A percentile compares a stretch with the other conserved stretches of the same genome.
phyloP scores from a whole-genome alignment of 2,888 invertebrate genomes.

The Meiosimyza platycephala region DNA sequence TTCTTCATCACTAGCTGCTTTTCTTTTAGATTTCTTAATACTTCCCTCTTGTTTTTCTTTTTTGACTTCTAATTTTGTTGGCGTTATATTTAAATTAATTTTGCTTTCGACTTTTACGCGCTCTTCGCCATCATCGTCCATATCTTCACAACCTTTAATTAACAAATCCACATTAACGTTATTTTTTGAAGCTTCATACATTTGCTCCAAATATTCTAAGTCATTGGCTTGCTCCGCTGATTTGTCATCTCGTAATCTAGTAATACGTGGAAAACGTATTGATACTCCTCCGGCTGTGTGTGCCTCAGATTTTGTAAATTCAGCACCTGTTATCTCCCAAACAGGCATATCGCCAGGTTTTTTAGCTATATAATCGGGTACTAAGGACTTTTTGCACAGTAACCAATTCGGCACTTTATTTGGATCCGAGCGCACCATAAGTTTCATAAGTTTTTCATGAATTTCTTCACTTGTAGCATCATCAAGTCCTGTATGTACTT shows the following conservation, averaged over 20 bases:
- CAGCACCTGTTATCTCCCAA: constrained; percentile 93
- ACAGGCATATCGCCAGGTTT: constrained; percentile 89
- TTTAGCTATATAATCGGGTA: constrained; percentile 89
- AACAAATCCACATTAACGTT: constrained; percentile 64
- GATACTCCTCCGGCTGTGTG: constrained; percentile 96
- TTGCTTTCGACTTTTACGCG: constrained; percentile 46
- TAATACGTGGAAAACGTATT: constrained; percentile 91
- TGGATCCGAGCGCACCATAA: constrained; percentile 83
- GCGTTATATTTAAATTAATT: constrained; percentile 51
- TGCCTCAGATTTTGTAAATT: constrained; percentile 81
- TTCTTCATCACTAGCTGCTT: not conserved
- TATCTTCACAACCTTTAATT: constrained; percentile 52
- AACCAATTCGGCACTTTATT: constrained; percentile 83
- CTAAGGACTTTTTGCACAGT: constrained; percentile 82
- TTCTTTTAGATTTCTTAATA: not conserved
- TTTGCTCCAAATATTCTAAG: constrained; percentile 76
- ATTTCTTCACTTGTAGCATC: constrained; percentile 84
- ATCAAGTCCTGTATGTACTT: constrained; percentile 89
- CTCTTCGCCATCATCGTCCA: constrained; percentile 38
- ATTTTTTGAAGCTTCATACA: constrained; percentile 75
- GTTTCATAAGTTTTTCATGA: constrained; percentile 71
- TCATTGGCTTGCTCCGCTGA: constrained; percentile 85
- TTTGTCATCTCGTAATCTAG: constrained; percentile 85
- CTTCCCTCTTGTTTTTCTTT: not conserved
- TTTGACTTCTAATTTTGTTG: constrained; percentile 44